A percentile compares a stretch with the other conserved stretches of the same genome.
Conservation (phyloP, 2,113 vertebrate genomes). For the Daboia siamensis region DNA sequence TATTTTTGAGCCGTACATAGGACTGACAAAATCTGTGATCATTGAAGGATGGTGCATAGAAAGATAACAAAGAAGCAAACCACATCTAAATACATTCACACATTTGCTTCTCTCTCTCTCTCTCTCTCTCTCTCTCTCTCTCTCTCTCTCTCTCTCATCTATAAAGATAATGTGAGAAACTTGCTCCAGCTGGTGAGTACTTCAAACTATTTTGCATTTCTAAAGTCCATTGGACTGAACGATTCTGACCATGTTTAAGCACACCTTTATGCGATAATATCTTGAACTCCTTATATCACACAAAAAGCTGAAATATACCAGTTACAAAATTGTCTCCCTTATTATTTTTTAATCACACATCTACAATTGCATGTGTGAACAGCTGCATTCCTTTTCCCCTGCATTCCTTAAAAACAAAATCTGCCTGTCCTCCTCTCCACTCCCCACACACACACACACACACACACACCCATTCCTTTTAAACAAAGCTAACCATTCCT, state of each 20-base stretch:
- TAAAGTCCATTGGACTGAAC: conserved; percentile 5
- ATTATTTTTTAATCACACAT: conserved; percentile 37
- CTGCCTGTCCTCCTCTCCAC: background rate
- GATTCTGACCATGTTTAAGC: background rate
- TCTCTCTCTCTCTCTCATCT: background rate
- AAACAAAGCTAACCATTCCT: conserved; percentile 58
- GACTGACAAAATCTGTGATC: background rate
- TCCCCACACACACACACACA: background rate
- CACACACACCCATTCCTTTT: conserved; percentile 8
- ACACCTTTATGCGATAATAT: conserved; percentile 1
- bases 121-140: background rate
- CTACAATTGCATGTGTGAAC: background rate
- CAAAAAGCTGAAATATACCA: background rate
- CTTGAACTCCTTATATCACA: background rate
- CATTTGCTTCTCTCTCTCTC: background rate
- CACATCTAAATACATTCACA: background rate
- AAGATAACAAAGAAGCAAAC: background rate
- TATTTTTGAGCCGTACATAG: background rate
- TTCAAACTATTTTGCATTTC: background rate
- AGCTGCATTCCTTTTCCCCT: background rate
- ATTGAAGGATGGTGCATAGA: background rate
- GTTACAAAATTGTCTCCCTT: accelerated
- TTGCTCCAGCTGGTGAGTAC: background rate
- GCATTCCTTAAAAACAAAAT: conserved; percentile 42
- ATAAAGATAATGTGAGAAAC: background rate